These are phyloP conservation scores for Podarcis raffonei DNA, from an alignment of 2,113 vertebrate species.

Conservation along the genomic window DNA sequence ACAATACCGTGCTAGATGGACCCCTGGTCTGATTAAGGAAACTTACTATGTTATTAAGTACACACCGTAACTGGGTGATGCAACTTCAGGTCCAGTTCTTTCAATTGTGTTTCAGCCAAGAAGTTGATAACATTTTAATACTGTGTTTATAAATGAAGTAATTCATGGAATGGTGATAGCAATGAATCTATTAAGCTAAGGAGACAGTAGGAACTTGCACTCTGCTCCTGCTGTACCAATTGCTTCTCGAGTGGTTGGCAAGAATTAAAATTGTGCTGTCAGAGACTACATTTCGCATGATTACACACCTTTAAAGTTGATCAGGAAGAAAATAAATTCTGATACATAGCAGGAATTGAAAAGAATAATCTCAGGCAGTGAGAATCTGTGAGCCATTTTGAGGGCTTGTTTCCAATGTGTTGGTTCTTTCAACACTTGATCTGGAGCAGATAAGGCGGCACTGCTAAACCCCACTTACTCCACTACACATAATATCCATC, in stretches of 20 bases:
- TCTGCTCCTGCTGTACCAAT: constrained; percentile 32
- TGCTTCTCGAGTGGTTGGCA: constrained; percentile 46
- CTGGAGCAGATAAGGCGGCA: not conserved
- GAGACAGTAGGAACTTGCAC: constrained; percentile 48
- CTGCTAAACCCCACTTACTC: not conserved
- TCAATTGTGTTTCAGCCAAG: not conserved
- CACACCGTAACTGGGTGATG: not conserved
- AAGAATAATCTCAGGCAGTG: constrained; percentile 42
- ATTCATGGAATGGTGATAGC: constrained; percentile 51
- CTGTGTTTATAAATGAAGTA: constrained; percentile 28
- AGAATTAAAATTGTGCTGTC: constrained; percentile 67
- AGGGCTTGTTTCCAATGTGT: not conserved
- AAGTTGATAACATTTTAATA: constrained; percentile 41
- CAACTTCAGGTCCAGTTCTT: not conserved
- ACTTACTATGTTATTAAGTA: not conserved
- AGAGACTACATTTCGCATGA: constrained; percentile 55
- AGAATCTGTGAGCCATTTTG: constrained; percentile 21
- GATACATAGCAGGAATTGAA: constrained; percentile 40
- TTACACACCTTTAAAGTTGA: constrained; percentile 63
- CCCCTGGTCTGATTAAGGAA: too few relatives aligned
- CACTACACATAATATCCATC: not conserved
- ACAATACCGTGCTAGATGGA: too few relatives aligned
- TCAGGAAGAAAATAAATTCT: constrained; percentile 69
- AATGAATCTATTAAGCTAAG: constrained; percentile 36
- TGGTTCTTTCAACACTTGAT: not conserved